Evolutionary conservation across 2,797 vertebrate species (phyloP).

Genomic region (Sebastes minor): DNA sequence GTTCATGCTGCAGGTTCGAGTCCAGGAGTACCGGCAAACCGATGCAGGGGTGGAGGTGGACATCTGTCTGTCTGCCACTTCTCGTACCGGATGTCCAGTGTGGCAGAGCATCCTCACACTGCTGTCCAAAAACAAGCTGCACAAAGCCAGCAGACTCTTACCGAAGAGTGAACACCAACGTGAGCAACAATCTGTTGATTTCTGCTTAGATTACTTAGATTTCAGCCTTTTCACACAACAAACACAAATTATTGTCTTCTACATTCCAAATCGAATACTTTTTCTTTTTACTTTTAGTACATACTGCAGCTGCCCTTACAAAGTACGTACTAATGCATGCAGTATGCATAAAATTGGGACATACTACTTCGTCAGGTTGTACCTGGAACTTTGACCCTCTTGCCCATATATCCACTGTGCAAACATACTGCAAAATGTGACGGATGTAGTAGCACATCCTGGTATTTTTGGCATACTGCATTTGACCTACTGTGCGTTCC

Average conservation of each 20-base stretch:
- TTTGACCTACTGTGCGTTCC: no score
- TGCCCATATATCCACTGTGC: no score
- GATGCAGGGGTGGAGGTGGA: slow-evolving; percentile 76
- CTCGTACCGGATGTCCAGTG: slow-evolving; percentile 34
- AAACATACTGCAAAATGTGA: no score
- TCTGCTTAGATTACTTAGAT: neutral
- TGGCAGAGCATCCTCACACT: slow-evolving; percentile 79
- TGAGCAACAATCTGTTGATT: neutral
- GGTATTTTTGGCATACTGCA: no score
- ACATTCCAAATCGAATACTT: no score
- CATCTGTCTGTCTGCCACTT: slow-evolving; percentile 62
- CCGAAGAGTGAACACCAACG: neutral
- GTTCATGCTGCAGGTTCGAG: slow-evolving; percentile 67
- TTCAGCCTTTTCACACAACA: neutral
- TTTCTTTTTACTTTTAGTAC: no score
- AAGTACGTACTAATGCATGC: no score
- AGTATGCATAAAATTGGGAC: no score
- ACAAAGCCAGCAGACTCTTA: neutral
- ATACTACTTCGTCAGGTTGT: no score
- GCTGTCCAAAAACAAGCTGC: slow-evolving; percentile 52
- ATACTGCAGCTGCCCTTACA: no score
- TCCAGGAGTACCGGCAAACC: slow-evolving; percentile 58
- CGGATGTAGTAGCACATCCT: no score
- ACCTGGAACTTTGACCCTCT: no score
- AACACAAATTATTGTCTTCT: neutral